Evolutionary conservation across 2,888 invertebrate species (phyloP), one percentile per base, ranked within the genome.

Genomic region (Hydraecia micacea): DNA sequence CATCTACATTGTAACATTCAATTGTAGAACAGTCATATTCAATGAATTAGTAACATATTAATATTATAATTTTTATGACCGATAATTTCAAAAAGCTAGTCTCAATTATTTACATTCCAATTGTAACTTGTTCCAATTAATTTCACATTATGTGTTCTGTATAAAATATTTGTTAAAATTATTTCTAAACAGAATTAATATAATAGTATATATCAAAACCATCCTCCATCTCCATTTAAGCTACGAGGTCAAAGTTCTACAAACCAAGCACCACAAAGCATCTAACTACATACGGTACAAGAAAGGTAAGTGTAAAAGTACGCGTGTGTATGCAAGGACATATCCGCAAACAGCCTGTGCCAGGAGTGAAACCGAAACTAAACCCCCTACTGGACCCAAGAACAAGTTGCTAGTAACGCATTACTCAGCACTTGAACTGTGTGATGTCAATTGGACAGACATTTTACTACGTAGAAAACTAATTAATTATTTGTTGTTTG

Each of bases 31-130:
- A 81, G 84, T 79, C 77, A 79, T 74, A 75, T 75, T 75, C 9
- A 55, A 74, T 62, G 21, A 73, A 77, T 82, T 77, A 65, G 69
- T 84, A 60, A 68, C 13, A 83, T 73, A 80, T 81, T 84, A 83
- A 77, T 84, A 63, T 68, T n/a, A 68, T 36, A 69, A 82, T 82
- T 87, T 69, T 74, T 84, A 86, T 88, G 93, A 95, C 95, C 95
- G 94, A 92, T 90, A 90, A 86, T 89, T 90, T 92, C 90, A 95
- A 96, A 95, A 94, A 94, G 96, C 96, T 96, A 96, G 96, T 96
- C 96, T 97, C 96, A 96, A 95, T 93, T 91, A 87, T 73, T 81
- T 79, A 65, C 13, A 68, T 65, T 70, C 68, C 76, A 81, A 87
- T 85, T 39, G 55, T 73, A 60, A 65, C 21, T 32, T 73, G 25